Evolutionary conservation across 2,888 invertebrate genomes (phyloP).

Genomic region (Liodrosophila aerea): DNA sequence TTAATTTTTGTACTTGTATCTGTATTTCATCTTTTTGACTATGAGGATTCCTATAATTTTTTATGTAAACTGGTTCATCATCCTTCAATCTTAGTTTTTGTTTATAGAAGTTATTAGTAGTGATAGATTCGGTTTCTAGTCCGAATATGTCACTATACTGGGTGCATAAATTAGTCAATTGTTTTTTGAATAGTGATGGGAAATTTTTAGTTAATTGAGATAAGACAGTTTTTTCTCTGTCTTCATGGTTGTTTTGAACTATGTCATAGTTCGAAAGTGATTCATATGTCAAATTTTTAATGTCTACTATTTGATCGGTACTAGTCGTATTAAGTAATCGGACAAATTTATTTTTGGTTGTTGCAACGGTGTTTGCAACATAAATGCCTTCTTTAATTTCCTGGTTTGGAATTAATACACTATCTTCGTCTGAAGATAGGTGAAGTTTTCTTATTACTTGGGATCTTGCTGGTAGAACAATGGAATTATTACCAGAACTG

Average conservation of each 20-base stretch:
- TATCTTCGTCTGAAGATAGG: not conserved
- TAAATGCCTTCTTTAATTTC: slow-evolving; percentile 9
- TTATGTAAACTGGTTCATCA: slow-evolving; percentile 4
- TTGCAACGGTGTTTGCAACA: not conserved
- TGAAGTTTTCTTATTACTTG: slow-evolving; percentile 1
- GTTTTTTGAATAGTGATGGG: not conserved
- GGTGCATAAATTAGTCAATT: too few species aligned
- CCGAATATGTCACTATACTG: slow-evolving; percentile 3
- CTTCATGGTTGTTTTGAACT: too few species aligned
- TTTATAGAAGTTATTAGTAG: slow-evolving; percentile 6
- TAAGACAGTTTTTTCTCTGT: not conserved
- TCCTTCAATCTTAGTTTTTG: slow-evolving; percentile 6
- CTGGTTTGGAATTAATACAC: slow-evolving; percentile 6
- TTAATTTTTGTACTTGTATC: slow-evolving; percentile 1
- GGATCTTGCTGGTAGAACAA: slow-evolving; percentile 11
- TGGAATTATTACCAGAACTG: slow-evolving; percentile 3
- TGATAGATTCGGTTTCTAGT: slow-evolving; percentile 6
- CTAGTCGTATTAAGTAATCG: not conserved
- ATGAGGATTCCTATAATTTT: slow-evolving; percentile 4
- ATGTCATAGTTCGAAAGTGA: not conserved
- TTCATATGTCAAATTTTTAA: not conserved
- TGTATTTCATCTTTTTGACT: not conserved
- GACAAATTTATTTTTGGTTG: not conserved
- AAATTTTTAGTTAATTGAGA: not conserved
- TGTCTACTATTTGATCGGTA: not conserved